phyloP scores from a whole-genome alignment of 2,888 invertebrate genomes.

The Leptarthrus brevirostris region DNA sequence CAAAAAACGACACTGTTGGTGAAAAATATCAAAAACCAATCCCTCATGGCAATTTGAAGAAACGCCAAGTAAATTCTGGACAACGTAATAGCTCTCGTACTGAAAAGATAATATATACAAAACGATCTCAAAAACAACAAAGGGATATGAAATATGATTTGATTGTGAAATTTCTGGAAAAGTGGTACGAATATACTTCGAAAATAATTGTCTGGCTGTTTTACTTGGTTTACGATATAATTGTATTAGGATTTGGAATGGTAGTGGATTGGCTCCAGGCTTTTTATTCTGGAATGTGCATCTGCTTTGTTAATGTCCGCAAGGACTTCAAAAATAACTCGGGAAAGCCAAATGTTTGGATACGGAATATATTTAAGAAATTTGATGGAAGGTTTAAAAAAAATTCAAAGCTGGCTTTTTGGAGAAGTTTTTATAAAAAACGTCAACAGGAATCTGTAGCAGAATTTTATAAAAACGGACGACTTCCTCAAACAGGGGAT shows the following conservation, averaged over 20 bases:
- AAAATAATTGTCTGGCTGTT: conserved; percentile 81
- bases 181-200: conserved; percentile 72
- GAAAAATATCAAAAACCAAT: conserved; percentile 16
- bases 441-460: conserved; percentile 64
- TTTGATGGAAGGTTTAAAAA: conserved; percentile 64
- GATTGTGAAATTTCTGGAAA: conserved; percentile 67
- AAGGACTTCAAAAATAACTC: conserved; percentile 65
- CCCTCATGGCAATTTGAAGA: conserved; percentile 8
- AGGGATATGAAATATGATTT: conserved; percentile 68
- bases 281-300: conserved; percentile 59
- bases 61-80: neutral
- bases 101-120: conserved; percentile 4
- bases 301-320: conserved; percentile 61
- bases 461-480: conserved; percentile 64
- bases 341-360: conserved; percentile 64
- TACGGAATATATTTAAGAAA: conserved; percentile 62
- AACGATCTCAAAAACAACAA: conserved; percentile 6
- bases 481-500: conserved; percentile 87
- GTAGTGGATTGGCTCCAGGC: conserved; percentile 62
- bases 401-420: conserved; percentile 65
- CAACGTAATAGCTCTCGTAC: conserved; percentile 2
- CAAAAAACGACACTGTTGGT: conserved; percentile 64
- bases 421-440: conserved; percentile 66
- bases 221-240: conserved; percentile 82
- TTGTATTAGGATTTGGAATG: conserved; percentile 75